phyloP scores from a whole-genome alignment of 2,797 vertebrate species.

The Eulemur albifrons region DNA sequence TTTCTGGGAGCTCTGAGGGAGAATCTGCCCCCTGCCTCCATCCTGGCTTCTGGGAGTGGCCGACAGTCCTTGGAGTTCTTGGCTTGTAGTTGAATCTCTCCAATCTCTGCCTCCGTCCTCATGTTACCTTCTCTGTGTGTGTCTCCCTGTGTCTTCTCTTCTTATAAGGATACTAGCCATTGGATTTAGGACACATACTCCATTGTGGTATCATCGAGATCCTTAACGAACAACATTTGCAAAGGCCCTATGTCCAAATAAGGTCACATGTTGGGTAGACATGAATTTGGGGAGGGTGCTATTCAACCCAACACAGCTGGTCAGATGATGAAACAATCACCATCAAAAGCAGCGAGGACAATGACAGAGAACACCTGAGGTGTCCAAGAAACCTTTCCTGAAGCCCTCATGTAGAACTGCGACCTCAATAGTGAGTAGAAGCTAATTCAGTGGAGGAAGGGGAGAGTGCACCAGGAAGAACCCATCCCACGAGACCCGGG shows the following conservation, averaged over 20 bases:
- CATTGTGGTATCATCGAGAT: not conserved
- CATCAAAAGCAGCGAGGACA: not conserved
- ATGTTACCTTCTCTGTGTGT: not conserved
- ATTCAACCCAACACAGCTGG: not conserved
- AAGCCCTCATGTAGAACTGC: accelerated
- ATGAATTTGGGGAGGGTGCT: not conserved
- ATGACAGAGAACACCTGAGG: accelerated
- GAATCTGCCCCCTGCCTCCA: not conserved
- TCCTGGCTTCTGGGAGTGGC: not conserved
- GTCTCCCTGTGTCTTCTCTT: not conserved
- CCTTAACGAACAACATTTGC: not conserved
- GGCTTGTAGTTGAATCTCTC: accelerated
- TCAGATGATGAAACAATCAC: not conserved
- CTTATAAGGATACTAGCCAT: not conserved
- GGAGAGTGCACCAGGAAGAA: not conserved
- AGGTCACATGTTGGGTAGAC: not conserved
- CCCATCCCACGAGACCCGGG: not conserved
- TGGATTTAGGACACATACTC: not conserved
- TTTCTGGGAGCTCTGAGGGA: not conserved
- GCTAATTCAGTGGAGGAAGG: not conserved
- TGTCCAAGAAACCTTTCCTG: accelerated
- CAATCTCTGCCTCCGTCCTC: not conserved
- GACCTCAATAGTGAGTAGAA: not conserved
- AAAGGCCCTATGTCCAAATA: not conserved
- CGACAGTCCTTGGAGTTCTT: not conserved